Evolutionary conservation across 2,888 invertebrate genomes (phyloP).

Genomic region (Sinohyriopsis cumingii): DNA sequence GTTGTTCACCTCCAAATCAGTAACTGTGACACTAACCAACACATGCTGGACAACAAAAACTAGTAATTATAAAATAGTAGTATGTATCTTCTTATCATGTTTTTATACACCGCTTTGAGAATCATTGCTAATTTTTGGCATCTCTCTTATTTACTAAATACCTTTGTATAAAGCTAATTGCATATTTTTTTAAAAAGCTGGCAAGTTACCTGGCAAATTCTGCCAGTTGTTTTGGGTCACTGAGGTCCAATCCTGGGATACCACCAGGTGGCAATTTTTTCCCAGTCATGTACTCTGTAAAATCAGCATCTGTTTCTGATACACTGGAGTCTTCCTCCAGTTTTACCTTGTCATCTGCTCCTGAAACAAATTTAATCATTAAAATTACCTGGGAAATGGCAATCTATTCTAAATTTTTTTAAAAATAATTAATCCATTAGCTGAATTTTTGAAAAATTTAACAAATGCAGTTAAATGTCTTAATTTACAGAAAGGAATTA

Average conservation of each 20-base stretch:
- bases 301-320: constrained; percentile 82
- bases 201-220: constrained; percentile 83
- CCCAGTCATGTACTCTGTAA: constrained; percentile 93
- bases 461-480: not conserved
- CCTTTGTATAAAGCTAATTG: too few species aligned
- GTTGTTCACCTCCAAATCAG: too few species aligned
- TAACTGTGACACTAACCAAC: too few species aligned
- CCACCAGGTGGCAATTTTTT: constrained; percentile 83
- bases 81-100: too few species aligned
- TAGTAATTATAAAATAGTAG: too few species aligned
- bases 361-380: constrained; percentile 19
- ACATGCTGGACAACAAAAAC: too few species aligned
- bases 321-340: constrained; percentile 62
- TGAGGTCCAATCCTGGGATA: constrained; percentile 88
- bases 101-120: too few species aligned
- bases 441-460: constrained; percentile 3
- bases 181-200: not conserved
- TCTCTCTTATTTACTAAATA: too few species aligned
- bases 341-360: constrained; percentile 58
- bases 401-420: not conserved
- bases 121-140: too few species aligned
- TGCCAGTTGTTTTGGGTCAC: constrained; percentile 93
- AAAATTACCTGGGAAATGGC: not conserved
- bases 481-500: too few species aligned
- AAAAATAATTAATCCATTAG: not conserved